Conservation (phyloP, 1,140 invertebrate species). For the Leptopilina boulardi region DNA sequence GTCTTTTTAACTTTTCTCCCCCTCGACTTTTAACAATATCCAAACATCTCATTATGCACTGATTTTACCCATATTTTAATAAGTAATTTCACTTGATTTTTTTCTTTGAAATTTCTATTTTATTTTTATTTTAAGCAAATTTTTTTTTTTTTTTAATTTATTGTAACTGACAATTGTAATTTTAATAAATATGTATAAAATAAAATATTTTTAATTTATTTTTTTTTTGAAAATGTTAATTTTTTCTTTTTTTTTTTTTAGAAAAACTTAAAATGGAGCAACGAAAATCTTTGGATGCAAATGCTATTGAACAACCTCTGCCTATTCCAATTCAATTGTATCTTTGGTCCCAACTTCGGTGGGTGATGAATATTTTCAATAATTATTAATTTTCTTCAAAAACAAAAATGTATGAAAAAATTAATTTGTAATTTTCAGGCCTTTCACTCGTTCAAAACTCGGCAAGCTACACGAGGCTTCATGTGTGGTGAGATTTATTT, state of each 20-base stretch:
- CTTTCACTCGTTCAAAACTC: slow-evolving; percentile 93
- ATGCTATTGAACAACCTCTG: slow-evolving; percentile 84
- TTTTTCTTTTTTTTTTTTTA: background rate
- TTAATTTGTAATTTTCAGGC: slow-evolving; percentile 74
- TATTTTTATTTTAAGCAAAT: too few species aligned
- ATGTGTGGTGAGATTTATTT: slow-evolving; percentile 88
- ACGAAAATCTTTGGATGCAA: slow-evolving; percentile 70
- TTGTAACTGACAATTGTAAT: too few species aligned
- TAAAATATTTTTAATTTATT: too few species aligned
- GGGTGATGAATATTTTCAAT: slow-evolving; percentile 55
- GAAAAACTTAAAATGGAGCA: background rate
- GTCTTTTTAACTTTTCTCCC: background rate
- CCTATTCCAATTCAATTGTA: slow-evolving; percentile 99
- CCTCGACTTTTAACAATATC: background rate
- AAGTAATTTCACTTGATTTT: background rate
- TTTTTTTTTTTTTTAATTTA: background rate
- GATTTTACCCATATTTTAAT: background rate
- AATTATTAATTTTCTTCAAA: slow-evolving; percentile 10
- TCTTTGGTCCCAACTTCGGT: slow-evolving; percentile 97
- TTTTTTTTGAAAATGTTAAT: background rate
- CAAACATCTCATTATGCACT: background rate
- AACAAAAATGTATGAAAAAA: slow-evolving; percentile 9
- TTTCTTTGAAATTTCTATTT: too few species aligned
- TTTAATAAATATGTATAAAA: too few species aligned
- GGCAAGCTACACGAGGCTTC: slow-evolving; percentile 97